These are phyloP conservation scores for Musca domestica DNA, from an alignment of 1,140 invertebrate species.

Conservation along the genomic window DNA sequence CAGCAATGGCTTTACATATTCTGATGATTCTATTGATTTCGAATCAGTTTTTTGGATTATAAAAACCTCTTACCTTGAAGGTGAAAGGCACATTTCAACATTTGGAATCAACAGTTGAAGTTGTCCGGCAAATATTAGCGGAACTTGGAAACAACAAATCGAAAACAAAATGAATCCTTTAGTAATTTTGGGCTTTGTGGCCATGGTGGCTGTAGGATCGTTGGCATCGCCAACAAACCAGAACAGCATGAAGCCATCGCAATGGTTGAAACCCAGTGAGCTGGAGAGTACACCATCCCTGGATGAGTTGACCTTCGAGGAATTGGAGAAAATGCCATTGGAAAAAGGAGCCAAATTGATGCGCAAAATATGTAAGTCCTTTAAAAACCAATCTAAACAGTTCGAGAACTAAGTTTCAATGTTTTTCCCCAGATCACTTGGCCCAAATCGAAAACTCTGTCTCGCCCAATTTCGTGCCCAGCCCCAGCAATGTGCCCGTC, in stretches of 20 bases:
- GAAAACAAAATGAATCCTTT: too few species aligned
- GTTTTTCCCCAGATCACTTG: conserved; percentile 16
- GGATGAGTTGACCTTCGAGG: conserved; percentile 41
- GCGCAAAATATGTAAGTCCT: conserved; percentile 42
- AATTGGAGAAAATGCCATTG: conserved; percentile 42
- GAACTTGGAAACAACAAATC: too few species aligned
- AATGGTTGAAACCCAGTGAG: conserved; percentile 39
- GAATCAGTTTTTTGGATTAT: background rate
- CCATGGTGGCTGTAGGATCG: too few species aligned
- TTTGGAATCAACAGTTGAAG: background rate
- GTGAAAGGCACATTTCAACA: background rate
- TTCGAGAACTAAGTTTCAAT: background rate
- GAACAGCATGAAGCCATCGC: conserved; percentile 38
- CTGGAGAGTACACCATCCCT: conserved; percentile 41
- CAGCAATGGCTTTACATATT: too few species aligned
- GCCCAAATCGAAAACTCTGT: conserved; percentile 37
- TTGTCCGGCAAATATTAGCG: background rate
- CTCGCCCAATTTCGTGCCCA: conserved; percentile 45
- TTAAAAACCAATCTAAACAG: background rate
- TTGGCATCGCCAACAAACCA: too few species aligned
- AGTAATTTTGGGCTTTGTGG: too few species aligned
- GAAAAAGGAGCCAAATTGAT: conserved; percentile 38
- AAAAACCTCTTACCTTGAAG: background rate
- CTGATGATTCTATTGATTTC: too few species aligned
- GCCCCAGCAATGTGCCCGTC: conserved; percentile 43